These are phyloP conservation scores for Hycleus phaleratus DNA, from an alignment of 1,140 invertebrate species.

Conservation along the genomic window DNA sequence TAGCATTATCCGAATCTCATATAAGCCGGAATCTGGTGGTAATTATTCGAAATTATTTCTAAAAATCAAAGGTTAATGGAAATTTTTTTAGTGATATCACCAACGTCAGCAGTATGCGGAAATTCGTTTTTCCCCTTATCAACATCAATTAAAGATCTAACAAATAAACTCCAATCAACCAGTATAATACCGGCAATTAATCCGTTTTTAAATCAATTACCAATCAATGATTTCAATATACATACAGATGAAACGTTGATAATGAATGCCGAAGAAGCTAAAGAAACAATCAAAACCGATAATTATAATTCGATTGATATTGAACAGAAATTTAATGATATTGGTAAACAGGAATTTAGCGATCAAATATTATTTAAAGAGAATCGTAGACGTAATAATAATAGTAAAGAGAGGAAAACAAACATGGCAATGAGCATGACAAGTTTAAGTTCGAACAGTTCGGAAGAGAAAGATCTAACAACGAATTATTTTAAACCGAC, in stretches of 20 bases:
- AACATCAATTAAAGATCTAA: conserved; percentile 30
- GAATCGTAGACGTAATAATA: conserved; percentile 39
- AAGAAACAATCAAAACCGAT: conserved; percentile 40
- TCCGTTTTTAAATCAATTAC: conserved; percentile 20
- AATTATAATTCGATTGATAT: conserved; percentile 5
- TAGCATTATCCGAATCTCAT: conserved; percentile 57
- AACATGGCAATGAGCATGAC: conserved; percentile 19
- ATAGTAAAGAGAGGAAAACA: neutral
- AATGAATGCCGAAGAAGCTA: conserved; percentile 47
- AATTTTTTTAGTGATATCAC: neutral
- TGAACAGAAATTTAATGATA: conserved; percentile 40
- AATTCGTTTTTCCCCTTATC: conserved; percentile 24
- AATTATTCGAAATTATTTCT: neutral
- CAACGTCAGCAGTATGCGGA: conserved; percentile 16
- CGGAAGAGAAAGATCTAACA: conserved; percentile 22
- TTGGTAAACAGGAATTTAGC: conserved; percentile 48
- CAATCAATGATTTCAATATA: conserved; percentile 19
- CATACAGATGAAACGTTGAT: conserved; percentile 40
- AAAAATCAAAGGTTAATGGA: conserved; percentile 24
- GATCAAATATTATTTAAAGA: conserved; percentile 48
- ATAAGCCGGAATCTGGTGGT: conserved; percentile 42
- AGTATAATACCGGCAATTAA: conserved; percentile 29
- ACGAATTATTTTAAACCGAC: conserved; percentile 27
- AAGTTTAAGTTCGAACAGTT: conserved; percentile 30
- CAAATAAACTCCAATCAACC: conserved; percentile 30